A percentile compares a stretch with the other conserved stretches of the same genome.
These are phyloP conservation scores for Intellagama lesueurii DNA, from an alignment of 2,797 vertebrate genomes.

Conservation along the genomic window DNA sequence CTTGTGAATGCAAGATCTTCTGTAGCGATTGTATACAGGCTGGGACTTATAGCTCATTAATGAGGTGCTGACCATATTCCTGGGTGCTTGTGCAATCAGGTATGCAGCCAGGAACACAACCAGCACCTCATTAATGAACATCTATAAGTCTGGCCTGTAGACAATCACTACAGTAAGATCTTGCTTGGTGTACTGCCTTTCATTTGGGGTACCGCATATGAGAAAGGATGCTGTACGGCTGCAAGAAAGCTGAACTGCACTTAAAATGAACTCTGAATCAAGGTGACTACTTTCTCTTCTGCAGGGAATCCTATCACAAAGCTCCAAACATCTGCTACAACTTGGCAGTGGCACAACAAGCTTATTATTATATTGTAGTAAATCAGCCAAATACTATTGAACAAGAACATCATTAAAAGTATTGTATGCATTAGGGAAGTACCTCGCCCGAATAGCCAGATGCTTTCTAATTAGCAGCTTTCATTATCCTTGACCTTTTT, in stretches of 20 bases:
- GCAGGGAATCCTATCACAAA: constrained; percentile 27
- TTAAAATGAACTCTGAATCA: constrained; percentile 36
- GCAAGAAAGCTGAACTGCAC: constrained; percentile 9
- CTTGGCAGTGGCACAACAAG: constrained; percentile 33
- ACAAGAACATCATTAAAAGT: constrained; percentile 40
- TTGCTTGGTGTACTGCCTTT: not conserved
- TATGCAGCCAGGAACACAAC: too few relatives aligned
- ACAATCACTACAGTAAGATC: too few relatives aligned
- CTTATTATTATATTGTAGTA: constrained; percentile 36
- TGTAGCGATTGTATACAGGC: too few relatives aligned
- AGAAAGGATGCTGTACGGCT: not conserved
- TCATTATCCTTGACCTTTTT: constrained; percentile 49
- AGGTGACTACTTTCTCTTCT: constrained; percentile 39
- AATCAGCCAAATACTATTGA: constrained; percentile 39
- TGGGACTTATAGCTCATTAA: too few relatives aligned
- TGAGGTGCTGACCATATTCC: too few relatives aligned
- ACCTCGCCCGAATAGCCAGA: constrained; percentile 31
- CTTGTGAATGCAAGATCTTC: too few relatives aligned
- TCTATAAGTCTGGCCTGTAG: too few relatives aligned
- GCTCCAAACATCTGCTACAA: constrained; percentile 36
- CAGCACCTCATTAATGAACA: too few relatives aligned
- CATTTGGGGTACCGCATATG: not conserved
- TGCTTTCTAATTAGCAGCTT: constrained; percentile 44
- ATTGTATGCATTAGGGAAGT: constrained; percentile 42
- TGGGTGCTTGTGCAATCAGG: too few relatives aligned